These are phyloP conservation scores for Puntigrus tetrazona DNA, from an alignment of 2,113 vertebrate species.

Conservation along the genomic window DNA sequence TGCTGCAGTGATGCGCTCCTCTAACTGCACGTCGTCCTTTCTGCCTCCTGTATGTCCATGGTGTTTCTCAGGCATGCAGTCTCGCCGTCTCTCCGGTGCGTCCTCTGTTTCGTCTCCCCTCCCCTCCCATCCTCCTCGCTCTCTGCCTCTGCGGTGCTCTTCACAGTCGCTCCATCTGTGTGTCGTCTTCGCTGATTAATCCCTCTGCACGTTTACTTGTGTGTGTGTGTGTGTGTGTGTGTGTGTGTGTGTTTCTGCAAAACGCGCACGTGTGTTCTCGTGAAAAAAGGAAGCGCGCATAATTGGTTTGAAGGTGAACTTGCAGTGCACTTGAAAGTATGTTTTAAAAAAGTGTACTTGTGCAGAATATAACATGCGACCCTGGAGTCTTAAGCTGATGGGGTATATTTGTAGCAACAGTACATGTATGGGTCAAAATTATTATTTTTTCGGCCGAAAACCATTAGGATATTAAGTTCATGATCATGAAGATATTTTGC, in stretches of 20 bases:
- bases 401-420: no score
- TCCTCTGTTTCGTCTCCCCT: conserved; percentile 64
- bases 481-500: no score
- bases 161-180: conserved; percentile 76
- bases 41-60: neutral
- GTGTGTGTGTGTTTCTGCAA: neutral
- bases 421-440: no score
- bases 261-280: neutral
- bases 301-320: neutral
- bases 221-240: conserved; percentile 24
- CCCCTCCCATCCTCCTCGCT: conserved; percentile 56
- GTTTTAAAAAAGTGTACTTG: neutral
- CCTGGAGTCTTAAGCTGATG: no score
- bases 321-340: neutral
- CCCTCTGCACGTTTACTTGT: conserved; percentile 34
- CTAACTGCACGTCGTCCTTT: conserved; percentile 51
- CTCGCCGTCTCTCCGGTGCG: conserved; percentile 20
- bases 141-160: conserved; percentile 56
- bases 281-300: neutral
- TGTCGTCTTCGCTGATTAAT: conserved; percentile 65
- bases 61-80: neutral
- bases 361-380: neutral
- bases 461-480: no score
- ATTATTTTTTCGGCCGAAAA: no score
- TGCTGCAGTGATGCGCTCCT: conserved; percentile 50